phyloP scores from a whole-genome alignment of 2,797 vertebrate genomes.

The Fringilla coelebs region DNA sequence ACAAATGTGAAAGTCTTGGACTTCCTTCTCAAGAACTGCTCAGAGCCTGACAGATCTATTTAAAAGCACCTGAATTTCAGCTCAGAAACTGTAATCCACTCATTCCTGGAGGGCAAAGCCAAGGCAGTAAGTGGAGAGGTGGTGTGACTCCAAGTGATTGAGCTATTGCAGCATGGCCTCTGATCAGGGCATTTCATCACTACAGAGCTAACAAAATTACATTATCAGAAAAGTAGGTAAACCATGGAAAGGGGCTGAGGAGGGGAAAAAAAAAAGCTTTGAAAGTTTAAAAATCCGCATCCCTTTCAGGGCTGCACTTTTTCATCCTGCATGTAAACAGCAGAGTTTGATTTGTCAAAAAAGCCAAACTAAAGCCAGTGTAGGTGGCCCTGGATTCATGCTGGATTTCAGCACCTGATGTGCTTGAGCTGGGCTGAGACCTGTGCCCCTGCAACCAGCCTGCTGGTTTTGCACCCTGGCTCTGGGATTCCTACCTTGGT shows the following conservation, averaged over 20 bases:
- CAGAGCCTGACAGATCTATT: neutral
- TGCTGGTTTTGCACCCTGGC: neutral
- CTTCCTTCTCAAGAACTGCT: neutral
- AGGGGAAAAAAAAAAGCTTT: neutral
- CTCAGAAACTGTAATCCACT: neutral
- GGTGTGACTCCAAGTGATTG: neutral
- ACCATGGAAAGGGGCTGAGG: neutral
- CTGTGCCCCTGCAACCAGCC: rapidly evolving
- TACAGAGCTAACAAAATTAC: neutral
- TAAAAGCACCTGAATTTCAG: neutral
- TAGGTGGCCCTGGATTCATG: neutral
- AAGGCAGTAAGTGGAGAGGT: neutral
- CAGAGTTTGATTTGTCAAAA: neutral
- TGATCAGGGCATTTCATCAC: neutral
- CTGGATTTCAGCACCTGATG: neutral
- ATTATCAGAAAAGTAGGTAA: neutral
- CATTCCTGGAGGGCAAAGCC: neutral
- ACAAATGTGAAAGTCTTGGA: neutral
- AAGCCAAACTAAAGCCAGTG: neutral
- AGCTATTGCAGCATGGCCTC: neutral
- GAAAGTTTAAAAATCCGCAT: neutral
- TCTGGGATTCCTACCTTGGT: neutral
- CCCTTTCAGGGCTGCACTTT: neutral
- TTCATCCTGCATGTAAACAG: neutral
- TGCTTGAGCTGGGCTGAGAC: neutral